Conservation (phyloP, 2,113 vertebrate species). For the Melanostigma gelatinosum region DNA sequence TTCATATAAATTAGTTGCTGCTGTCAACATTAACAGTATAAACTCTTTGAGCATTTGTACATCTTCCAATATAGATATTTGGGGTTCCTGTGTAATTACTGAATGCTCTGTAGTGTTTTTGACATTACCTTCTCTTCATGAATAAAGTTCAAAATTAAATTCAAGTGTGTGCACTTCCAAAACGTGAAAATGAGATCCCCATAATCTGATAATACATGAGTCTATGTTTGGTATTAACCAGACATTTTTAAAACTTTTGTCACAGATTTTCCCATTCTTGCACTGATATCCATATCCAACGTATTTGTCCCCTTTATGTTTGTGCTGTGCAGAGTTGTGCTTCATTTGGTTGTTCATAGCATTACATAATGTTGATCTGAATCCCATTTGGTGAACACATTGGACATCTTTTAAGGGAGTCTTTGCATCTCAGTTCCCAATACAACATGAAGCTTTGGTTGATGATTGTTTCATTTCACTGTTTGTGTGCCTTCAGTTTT, state of each 20-base stretch:
- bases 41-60: not conserved
- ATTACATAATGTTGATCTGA: too few relatives aligned
- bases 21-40: not conserved
- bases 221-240: too few relatives aligned
- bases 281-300: too few relatives aligned
- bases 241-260: too few relatives aligned
- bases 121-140: not conserved
- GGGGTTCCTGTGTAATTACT: not conserved
- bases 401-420: not conserved
- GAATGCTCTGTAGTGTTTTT: not conserved
- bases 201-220: too few relatives aligned
- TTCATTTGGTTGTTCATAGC: too few relatives aligned
- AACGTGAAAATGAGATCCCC: too few relatives aligned
- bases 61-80: not conserved
- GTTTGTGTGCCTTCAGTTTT: slow-evolving; percentile 82
- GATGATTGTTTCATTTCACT: not conserved
- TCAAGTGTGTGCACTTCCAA: not conserved
- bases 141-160: not conserved
- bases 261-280: too few relatives aligned
- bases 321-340: too few relatives aligned
- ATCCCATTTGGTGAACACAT: not conserved
- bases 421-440: not conserved
- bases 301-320: too few relatives aligned
- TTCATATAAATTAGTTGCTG: not conserved
- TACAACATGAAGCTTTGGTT: not conserved